Evolutionary conservation across 2,113 vertebrate species (phyloP), one percentile per base, ranked within the genome.

Genomic region (Noturus placidus): DNA sequence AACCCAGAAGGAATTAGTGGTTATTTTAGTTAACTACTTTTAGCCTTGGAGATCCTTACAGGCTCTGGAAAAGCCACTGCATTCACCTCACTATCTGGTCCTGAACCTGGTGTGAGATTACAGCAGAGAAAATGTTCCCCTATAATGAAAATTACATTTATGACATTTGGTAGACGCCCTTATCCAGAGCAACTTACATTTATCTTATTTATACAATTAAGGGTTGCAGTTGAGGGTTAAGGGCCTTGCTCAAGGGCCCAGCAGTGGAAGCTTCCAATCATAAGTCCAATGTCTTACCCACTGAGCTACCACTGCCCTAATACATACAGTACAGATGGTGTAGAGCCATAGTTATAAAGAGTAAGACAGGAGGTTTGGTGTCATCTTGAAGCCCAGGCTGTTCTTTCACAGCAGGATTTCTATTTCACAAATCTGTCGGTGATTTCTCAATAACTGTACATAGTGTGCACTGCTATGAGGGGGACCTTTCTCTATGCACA

Each of bases 331-430:
- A 30, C 2, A 79, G 59, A 46, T 59, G 22, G 22, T 87, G 35
- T 46, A 30, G 50, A 82, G 35, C 2, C 35, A 59, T 5, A 61
- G 67, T 59, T 80, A 85, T 84, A 76, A 87, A 54, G 46, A 83
- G 65, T 82, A 54, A 54, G 77, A 86, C 27, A 86, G 63, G 63
- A 38, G n/a, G 57, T 5, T 70, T 25, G 25, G 11, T 63, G 46
- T 76, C 30, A 54, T 76, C 63, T 30, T 56, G 27, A 76, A 76
- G 81, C 74, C 57, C 57, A 86, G 82, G 82, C 82, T 90, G 84
- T 85, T 86, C 84, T 38, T 77, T 88, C 72, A 70, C 74, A 84
- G 52, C 27, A 46, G 72, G 59, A 35, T 61, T 89, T 86, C 52
- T 82, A 61, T 87, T 87, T 57, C 86, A 42, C 67, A 82, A 67